Evolutionary conservation across 2,113 vertebrate genomes (phyloP), one percentile per base, ranked within the genome.

Genomic region (Calidris pygmaea): DNA sequence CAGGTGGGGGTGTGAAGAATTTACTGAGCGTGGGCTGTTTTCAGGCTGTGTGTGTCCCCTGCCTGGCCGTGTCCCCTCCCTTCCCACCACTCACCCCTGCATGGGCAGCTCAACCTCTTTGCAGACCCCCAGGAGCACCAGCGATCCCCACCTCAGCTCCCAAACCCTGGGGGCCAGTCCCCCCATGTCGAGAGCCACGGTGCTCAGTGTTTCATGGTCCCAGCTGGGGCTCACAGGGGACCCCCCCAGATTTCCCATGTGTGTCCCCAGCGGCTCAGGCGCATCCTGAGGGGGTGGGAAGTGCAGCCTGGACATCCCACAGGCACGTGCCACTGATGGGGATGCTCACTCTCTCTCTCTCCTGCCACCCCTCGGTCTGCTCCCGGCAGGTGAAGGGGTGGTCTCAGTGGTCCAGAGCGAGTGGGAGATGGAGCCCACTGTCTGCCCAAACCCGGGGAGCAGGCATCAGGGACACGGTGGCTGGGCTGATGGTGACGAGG

Each of bases 241-340:
- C n/a, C 6, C 26, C 26, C 20, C n/a, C 8, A 0, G 1, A 5
- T 71, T 27, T 75, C 58, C 8, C 6, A 7, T 7, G 14, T 14
- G 10, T 0, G 0, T 63, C 47, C 73, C 1, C 1, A 62, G 30
- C 3, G 15, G 26, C 3, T 80, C 11, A 20, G 67, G 56, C 1
- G 1, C 45, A 22, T 62, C 66, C 53, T 43, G 63, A 20, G 0
- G 0, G 53, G 18, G 0, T 34, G 29, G 45, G 45, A 21, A 50
- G 6, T 23, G n/a, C 37, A 73, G 21, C 19, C 48, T 3, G 3
- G 4, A 12, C 14, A 6, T 87, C 48, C 32, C 59, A 5, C 22
- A 16, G 45, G 17, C 15, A 3, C 0, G 1, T 53, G 62, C 59
- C 7, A 7, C 9, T 22, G 37, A 4, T 26, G 19, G 43, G 26